These are phyloP conservation scores for Tyrophagus putrescentiae DNA, from an alignment of 1,140 invertebrate species.

Conservation along the genomic window DNA sequence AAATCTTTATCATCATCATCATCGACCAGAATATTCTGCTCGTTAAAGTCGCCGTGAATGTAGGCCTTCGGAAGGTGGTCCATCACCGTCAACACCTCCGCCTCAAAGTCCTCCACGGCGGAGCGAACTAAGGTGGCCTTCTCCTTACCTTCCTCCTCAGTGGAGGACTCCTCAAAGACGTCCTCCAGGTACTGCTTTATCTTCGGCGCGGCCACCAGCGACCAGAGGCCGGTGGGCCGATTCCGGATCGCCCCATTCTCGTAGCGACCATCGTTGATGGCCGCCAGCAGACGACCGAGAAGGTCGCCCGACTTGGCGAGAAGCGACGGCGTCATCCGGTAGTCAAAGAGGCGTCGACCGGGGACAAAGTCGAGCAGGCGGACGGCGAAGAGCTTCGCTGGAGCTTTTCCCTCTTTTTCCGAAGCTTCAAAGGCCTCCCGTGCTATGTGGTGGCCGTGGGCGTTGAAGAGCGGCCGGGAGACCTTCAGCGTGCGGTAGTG, in stretches of 20 bases:
- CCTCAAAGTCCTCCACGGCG: neutral
- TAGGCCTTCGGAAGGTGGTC: neutral
- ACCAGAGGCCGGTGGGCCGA: conserved; percentile 1
- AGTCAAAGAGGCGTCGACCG: conserved; percentile 1
- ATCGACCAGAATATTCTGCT: conserved; percentile 22
- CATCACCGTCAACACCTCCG: neutral
- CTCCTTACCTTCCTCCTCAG: no score
- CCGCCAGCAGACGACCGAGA: conserved; percentile 7
- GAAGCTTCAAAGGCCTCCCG: neutral
- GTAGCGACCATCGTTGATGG: conserved; percentile 1
- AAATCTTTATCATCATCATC: neutral
- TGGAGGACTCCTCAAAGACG: neutral
- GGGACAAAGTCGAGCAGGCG: conserved; percentile 12
- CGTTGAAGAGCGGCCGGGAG: neutral
- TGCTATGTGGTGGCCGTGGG: neutral
- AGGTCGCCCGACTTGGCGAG: conserved; percentile 10
- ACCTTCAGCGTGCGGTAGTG: neutral
- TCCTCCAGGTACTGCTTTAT: neutral
- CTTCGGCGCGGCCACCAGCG: neutral
- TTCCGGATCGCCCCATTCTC: neutral
- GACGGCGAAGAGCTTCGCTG: conserved; percentile 8
- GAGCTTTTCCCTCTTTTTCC: neutral
- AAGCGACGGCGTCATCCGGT: neutral
- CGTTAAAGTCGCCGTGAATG: conserved; percentile 24
- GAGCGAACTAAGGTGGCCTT: neutral